A percentile compares a stretch with the other conserved stretches of the same genome.
Conservation (phyloP, 2,113 vertebrate species). For the Terrapene triunguis region DNA sequence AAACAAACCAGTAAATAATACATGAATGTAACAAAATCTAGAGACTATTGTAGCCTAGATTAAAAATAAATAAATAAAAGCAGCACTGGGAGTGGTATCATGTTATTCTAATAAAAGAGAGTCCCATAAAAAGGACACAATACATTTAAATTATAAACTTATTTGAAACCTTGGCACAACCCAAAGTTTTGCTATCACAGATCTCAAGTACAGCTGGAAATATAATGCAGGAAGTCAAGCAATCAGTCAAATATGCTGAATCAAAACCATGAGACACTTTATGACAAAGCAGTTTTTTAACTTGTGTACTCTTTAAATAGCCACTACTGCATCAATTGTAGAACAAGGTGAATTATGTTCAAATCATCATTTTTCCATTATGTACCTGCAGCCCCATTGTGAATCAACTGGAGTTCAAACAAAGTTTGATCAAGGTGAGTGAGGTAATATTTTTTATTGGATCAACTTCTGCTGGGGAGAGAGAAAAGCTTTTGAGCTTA, state of each 20-base stretch:
- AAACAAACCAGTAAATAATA: not conserved
- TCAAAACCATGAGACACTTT: not conserved
- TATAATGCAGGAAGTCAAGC: not conserved
- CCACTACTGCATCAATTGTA: not conserved
- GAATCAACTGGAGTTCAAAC: not conserved
- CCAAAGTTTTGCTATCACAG: not conserved
- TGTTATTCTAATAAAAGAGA: not conserved
- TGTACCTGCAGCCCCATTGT: not conserved
- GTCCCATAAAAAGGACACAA: not conserved
- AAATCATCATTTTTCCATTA: not conserved
- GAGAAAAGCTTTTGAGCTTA: not conserved
- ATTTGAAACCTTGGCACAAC: not conserved
- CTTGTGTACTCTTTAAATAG: not conserved
- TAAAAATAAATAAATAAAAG: not conserved
- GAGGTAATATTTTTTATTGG: not conserved
- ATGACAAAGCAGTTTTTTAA: not conserved
- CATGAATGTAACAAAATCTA: not conserved
- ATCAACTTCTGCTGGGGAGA: not conserved
- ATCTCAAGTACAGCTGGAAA: not conserved
- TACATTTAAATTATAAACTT: not conserved
- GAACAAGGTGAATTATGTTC: not conserved
- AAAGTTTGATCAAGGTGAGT: not conserved
- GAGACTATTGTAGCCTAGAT: not conserved
- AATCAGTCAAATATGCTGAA: not conserved
- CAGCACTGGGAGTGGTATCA: not conserved